These are phyloP conservation scores for Volucella bombylans DNA, from an alignment of 2,888 invertebrate species.

Conservation along the genomic window DNA sequence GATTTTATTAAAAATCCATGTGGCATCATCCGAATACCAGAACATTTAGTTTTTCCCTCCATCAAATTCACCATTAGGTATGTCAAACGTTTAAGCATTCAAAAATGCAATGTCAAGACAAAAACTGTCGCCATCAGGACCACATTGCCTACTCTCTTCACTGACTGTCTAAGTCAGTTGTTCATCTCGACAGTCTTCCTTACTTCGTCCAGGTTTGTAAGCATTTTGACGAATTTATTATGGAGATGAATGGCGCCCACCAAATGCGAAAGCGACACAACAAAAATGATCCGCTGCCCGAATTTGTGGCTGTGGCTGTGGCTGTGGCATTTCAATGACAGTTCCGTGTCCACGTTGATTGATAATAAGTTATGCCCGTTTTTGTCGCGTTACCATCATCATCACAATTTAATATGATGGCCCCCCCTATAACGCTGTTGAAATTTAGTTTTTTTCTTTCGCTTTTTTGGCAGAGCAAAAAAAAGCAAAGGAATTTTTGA, in stretches of 20 bases:
- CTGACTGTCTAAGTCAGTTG: slow-evolving; percentile 8
- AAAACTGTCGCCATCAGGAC: slow-evolving; percentile 68
- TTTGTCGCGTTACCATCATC: slow-evolving; percentile 61
- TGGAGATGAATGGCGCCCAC: slow-evolving; percentile 81
- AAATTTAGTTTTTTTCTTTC: background rate
- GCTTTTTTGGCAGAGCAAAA: slow-evolving; percentile 8
- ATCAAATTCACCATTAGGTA: slow-evolving; percentile 61
- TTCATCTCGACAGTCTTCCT: slow-evolving; percentile 22
- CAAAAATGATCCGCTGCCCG: slow-evolving; percentile 66
- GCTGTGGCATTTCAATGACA: slow-evolving; percentile 68
- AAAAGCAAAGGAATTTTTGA: slow-evolving; percentile 54
- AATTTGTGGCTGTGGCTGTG: slow-evolving; percentile 47
- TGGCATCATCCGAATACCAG: slow-evolving; percentile 57
- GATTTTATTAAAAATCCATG: slow-evolving; percentile 27
- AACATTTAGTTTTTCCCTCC: slow-evolving; percentile 46
- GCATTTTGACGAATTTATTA: slow-evolving; percentile 80
- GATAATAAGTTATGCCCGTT: slow-evolving; percentile 80
- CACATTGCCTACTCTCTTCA: slow-evolving; percentile 43
- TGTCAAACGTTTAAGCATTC: slow-evolving; percentile 60
- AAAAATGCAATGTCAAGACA: slow-evolving; percentile 57
- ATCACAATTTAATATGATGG: slow-evolving; percentile 73
- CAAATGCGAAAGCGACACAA: slow-evolving; percentile 74
- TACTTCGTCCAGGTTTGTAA: slow-evolving; percentile 26
- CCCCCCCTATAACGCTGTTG: slow-evolving; percentile 55
- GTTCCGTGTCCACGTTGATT: slow-evolving; percentile 73